Evolutionary conservation across 2,113 vertebrate genomes (phyloP).

Genomic region (Lycocorax pyrrhopterus): DNA sequence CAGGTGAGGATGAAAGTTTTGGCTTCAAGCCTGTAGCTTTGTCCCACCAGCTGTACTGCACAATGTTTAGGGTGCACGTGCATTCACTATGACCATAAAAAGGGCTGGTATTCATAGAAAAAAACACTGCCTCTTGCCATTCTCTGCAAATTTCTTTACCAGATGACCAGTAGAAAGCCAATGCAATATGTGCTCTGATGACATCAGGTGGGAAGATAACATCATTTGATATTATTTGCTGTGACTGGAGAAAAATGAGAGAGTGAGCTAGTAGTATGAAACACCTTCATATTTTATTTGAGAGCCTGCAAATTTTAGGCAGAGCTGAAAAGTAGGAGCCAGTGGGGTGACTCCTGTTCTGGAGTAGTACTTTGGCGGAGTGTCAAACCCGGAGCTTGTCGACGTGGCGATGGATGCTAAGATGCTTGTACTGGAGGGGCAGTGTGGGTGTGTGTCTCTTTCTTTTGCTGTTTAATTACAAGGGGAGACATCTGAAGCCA

Average conservation of each 20-base stretch:
- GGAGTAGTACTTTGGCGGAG: not conserved
- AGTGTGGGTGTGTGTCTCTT: not conserved
- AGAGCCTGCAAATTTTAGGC: not conserved
- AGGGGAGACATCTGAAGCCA: not conserved
- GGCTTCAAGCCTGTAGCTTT: not conserved
- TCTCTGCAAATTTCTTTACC: not conserved
- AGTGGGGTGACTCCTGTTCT: not conserved
- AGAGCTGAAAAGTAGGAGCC: not conserved
- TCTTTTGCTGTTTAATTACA: not conserved
- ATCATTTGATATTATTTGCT: not conserved
- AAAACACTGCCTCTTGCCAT: not conserved
- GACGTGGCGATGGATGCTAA: not conserved
- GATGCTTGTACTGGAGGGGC: not conserved
- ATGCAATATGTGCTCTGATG: not conserved
- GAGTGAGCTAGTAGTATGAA: not conserved
- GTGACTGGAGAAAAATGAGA: not conserved
- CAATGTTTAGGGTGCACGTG: fast-evolving
- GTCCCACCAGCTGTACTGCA: not conserved
- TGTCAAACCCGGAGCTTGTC: not conserved
- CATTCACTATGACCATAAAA: not conserved
- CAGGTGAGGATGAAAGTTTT: not conserved
- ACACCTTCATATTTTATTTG: not conserved
- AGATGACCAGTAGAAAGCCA: not conserved
- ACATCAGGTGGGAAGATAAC: not conserved
- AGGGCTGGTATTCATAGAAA: not conserved